These are phyloP conservation scores for Phlogophora meticulosa DNA, from an alignment of 2,888 invertebrate genomes.

Conservation along the genomic window DNA sequence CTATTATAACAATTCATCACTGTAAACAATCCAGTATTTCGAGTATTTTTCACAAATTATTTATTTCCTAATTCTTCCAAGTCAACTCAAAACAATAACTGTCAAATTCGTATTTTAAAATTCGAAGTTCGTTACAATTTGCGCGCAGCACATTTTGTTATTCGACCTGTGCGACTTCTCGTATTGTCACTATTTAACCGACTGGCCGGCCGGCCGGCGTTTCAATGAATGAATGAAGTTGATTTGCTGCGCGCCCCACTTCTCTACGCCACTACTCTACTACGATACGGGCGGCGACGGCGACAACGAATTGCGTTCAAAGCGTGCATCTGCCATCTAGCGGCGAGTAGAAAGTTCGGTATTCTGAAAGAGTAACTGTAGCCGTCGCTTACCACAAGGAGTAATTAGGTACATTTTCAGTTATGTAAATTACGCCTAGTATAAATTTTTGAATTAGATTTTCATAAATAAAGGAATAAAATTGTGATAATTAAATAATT, in stretches of 20 bases:
- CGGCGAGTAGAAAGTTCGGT: constrained; percentile 44
- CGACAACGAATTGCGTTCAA: constrained; percentile 58
- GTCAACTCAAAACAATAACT: constrained; percentile 71
- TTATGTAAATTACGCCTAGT: too few relatives aligned
- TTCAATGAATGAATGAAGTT: constrained; percentile 83
- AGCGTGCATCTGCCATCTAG: constrained; percentile 60
- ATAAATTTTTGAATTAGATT: too few relatives aligned
- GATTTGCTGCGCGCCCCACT: constrained; percentile 70
- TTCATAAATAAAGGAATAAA: too few relatives aligned
- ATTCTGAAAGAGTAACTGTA: not conserved
- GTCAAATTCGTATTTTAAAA: constrained; percentile 83
- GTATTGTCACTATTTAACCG: constrained; percentile 53
- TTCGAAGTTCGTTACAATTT: constrained; percentile 86
- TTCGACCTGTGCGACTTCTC: constrained; percentile 55
- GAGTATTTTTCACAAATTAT: constrained; percentile 51
- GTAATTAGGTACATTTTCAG: too few relatives aligned
- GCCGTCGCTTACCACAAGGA: too few relatives aligned
- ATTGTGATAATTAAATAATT: too few relatives aligned
- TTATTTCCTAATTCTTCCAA: constrained; percentile 44
- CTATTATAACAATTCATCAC: constrained; percentile 72
- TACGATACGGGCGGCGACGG: constrained; percentile 63
- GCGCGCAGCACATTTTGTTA: constrained; percentile 76
- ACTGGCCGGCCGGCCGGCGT: constrained; percentile 79
- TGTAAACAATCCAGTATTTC: constrained; percentile 57
- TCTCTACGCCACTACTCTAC: constrained; percentile 66